Conservation (phyloP, 2,888 invertebrate genomes). For the Hydroisotoma schaefferi region DNA sequence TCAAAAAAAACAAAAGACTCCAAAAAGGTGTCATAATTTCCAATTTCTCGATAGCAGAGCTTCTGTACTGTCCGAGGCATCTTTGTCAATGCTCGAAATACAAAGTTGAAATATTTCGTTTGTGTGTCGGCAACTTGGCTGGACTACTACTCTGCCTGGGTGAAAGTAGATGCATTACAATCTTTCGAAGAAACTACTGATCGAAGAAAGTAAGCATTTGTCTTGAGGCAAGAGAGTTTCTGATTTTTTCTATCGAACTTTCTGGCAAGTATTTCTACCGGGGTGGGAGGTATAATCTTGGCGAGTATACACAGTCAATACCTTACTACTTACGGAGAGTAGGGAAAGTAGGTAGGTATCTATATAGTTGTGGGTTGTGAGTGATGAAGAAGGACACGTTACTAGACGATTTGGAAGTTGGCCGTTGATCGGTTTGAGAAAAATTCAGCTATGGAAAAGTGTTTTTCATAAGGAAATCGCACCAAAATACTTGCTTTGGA, state of each 20-base stretch:
- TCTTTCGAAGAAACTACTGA: too few relatives aligned
- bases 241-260: slow-evolving; percentile 3
- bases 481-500: slow-evolving; percentile 36
- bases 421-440: slow-evolving; percentile 6
- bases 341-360: background rate
- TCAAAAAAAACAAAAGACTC: background rate
- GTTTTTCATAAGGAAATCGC: slow-evolving; percentile 45
- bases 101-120: too few relatives aligned
- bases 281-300: background rate
- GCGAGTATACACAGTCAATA: too few relatives aligned
- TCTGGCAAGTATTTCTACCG: slow-evolving; percentile 4
- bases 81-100: too few relatives aligned
- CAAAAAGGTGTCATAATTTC: slow-evolving; percentile 19
- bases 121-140: too few relatives aligned
- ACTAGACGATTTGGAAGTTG: slow-evolving; percentile 33
- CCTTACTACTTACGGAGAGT: too few relatives aligned
- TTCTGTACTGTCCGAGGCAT: background rate
- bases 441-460: slow-evolving; percentile 27
- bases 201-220: background rate
- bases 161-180: too few relatives aligned
- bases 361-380: too few relatives aligned
- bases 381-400: slow-evolving; percentile 33
- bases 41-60: background rate
- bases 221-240: background rate
- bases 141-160: too few relatives aligned